These are phyloP conservation scores for Dipodomys ordii DNA, from an alignment of 2,113 vertebrate genomes.

Conservation along the genomic window DNA sequence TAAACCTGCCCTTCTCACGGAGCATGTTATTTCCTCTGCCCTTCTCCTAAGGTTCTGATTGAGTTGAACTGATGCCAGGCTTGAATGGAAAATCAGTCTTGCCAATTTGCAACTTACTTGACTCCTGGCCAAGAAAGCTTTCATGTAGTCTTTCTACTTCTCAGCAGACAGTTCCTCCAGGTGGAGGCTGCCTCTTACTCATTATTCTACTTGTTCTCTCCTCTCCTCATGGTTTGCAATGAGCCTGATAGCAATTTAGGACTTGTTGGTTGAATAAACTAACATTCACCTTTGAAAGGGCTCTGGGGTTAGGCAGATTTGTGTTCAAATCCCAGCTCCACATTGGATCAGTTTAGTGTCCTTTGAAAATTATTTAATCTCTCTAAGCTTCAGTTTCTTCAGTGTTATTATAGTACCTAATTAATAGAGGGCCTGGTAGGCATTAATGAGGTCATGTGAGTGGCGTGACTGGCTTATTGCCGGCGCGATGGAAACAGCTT, in stretches of 20 bases:
- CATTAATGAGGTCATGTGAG: background rate
- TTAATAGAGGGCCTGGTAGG: background rate
- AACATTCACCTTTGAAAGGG: background rate
- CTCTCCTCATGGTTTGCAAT: background rate
- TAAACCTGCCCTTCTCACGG: too few relatives aligned
- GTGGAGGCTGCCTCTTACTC: background rate
- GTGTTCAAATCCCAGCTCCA: background rate
- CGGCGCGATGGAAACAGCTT: background rate
- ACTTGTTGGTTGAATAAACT: background rate
- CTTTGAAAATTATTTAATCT: background rate
- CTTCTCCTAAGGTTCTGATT: too few relatives aligned
- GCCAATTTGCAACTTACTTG: too few relatives aligned
- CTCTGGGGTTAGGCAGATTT: background rate
- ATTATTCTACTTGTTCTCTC: background rate
- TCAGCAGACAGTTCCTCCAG: background rate
- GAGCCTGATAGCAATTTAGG: background rate
- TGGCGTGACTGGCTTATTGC: background rate
- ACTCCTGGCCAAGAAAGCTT: too few relatives aligned
- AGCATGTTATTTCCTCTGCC: too few relatives aligned
- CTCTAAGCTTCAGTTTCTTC: conserved; percentile 35
- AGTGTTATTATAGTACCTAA: background rate
- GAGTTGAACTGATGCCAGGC: too few relatives aligned
- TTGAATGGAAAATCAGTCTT: too few relatives aligned
- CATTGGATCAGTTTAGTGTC: background rate
- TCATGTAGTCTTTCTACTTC: background rate